phyloP scores from a whole-genome alignment of 2,797 vertebrate genomes.

The Cossypha dichroa region DNA sequence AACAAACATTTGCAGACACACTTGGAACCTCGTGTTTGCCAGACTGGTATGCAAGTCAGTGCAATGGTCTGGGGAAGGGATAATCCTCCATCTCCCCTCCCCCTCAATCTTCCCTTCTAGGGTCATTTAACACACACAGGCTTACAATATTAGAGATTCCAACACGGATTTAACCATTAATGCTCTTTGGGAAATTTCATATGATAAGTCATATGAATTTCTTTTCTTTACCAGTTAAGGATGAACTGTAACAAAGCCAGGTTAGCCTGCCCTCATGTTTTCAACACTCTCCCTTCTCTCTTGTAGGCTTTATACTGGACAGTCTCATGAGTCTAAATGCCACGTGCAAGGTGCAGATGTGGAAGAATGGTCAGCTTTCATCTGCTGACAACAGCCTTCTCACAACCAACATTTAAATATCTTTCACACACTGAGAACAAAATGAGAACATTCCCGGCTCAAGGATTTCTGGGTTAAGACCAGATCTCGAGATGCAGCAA shows the following conservation, averaged over 20 bases:
- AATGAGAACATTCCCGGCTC: background rate
- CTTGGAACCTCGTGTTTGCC: conserved; percentile 43
- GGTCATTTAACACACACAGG: conserved; percentile 71
- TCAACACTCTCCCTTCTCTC: background rate
- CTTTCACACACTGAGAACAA: background rate
- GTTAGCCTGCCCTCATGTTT: background rate
- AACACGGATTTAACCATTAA: conserved; percentile 86
- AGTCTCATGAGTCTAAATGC: background rate
- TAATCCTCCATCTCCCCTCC: conserved; percentile 60
- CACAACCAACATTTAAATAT: background rate
- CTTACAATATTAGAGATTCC: conserved; percentile 80
- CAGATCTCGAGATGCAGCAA: background rate
- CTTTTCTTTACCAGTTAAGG: conserved; percentile 5
- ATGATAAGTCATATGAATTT: conserved; percentile 67
- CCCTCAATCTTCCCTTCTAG: conserved; percentile 55
- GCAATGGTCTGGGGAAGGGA: conserved; percentile 59
- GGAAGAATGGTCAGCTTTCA: background rate
- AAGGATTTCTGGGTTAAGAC: conserved; percentile 44
- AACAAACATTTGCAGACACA: conserved; percentile 60
- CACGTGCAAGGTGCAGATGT: background rate
- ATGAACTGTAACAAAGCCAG: background rate
- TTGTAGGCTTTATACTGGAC: background rate
- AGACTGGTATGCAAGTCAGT: conserved; percentile 62
- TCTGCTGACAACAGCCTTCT: background rate
- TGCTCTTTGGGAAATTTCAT: conserved; percentile 73